Evolutionary conservation across 2,888 invertebrate species (phyloP).

Genomic region (Hyles lineata): DNA sequence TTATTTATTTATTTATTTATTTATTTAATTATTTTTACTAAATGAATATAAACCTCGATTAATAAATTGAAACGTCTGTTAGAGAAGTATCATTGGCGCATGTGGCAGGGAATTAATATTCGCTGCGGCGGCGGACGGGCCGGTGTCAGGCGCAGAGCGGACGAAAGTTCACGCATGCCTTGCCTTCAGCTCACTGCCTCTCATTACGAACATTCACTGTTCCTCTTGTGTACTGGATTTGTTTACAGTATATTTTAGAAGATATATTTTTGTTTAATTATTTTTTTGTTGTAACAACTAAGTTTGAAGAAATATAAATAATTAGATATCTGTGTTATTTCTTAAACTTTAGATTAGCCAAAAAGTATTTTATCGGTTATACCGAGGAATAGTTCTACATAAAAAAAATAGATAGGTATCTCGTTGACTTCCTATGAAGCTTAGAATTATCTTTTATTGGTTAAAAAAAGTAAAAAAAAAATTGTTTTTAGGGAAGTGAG

Average conservation of each 20-base stretch:
- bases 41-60: slow-evolving; percentile 29
- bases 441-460: too few relatives aligned
- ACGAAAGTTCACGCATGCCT: slow-evolving; percentile 73
- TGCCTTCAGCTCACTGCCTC: slow-evolving; percentile 56
- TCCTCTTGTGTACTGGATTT: background rate
- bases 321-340: too few relatives aligned
- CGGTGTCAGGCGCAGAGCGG: slow-evolving; percentile 60
- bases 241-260: background rate
- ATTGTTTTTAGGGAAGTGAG: too few relatives aligned
- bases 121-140: slow-evolving; percentile 47
- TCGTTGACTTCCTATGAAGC: too few relatives aligned
- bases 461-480: too few relatives aligned
- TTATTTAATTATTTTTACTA: background rate
- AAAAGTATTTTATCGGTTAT: too few relatives aligned
- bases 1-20: too few relatives aligned
- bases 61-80: slow-evolving; percentile 57
- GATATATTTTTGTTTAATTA: background rate
- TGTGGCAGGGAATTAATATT: slow-evolving; percentile 73
- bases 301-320: background rate
- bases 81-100: slow-evolving; percentile 62
- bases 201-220: slow-evolving; percentile 53
- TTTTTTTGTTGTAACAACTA: background rate
- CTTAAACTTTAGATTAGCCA: too few relatives aligned
- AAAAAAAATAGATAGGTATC: too few relatives aligned
- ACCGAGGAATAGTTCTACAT: too few relatives aligned